phyloP scores from a whole-genome alignment of 2,888 invertebrate genomes.

The Torymus aiolomorphi region DNA sequence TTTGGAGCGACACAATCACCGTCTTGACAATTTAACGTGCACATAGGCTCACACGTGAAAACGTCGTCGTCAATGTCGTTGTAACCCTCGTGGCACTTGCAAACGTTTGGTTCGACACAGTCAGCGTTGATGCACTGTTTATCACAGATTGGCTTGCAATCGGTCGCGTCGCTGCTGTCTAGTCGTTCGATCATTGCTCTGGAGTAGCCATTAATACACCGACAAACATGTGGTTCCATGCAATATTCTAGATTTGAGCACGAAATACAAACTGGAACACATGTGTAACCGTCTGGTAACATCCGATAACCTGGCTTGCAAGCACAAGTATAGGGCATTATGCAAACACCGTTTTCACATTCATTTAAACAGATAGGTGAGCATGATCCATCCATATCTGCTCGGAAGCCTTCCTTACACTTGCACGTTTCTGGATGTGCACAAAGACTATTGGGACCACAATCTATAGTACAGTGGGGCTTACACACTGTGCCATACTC shows the following conservation, averaged over 20 bases:
- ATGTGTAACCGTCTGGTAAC: conserved; percentile 69
- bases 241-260: conserved; percentile 81
- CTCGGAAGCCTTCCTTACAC: conserved; percentile 65
- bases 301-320: conserved; percentile 74
- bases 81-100: conserved; percentile 65
- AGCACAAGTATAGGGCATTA: conserved; percentile 71
- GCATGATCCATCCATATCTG: conserved; percentile 58
- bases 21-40: conserved; percentile 46
- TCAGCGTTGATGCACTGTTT: conserved; percentile 68
- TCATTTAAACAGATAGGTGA: conserved; percentile 69
- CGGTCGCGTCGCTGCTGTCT: conserved; percentile 47
- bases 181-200: conserved; percentile 75
- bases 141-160: conserved; percentile 70
- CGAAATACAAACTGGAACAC: conserved; percentile 80
- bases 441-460: conserved; percentile 74
- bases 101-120: conserved; percentile 64
- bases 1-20: conserved; percentile 75
- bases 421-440: conserved; percentile 72
- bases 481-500: conserved; percentile 63
- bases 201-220: conserved; percentile 82
- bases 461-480: conserved; percentile 62
- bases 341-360: conserved; percentile 77
- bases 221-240: conserved; percentile 83
- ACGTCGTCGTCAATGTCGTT: conserved; percentile 55
- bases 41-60: conserved; percentile 64